Base-by-base conservation (phyloP, 1,140 invertebrate species). In the Caenorhabditis latens region DNA sequence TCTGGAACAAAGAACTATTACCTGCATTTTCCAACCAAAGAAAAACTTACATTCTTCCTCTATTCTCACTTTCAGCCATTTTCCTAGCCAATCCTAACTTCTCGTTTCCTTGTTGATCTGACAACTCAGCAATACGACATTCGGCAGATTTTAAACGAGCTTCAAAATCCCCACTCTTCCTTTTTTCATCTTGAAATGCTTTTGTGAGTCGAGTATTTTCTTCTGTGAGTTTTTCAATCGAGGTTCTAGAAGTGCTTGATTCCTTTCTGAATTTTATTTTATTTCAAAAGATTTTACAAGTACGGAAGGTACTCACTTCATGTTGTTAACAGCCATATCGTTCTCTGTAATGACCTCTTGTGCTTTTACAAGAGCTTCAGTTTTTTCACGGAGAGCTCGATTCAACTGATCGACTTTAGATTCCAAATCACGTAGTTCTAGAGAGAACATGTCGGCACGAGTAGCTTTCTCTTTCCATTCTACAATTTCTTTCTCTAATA, bases 41-140 rank as follows among this genome's bases (percentile, higher is more conserved):
- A 58, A 58, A 8, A 63, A 11, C 71, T 53, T 50, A 79, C 71
- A 79, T 50, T 43, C 71, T 79, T 32, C 71, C 71, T 50, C 71
- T 14, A 50, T 79, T 79, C n/a, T 79, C 71, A 50, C 71, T 79
- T 16, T 79, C 71, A 13, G 71, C 71, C 46, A 79, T 79, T 79
- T 79, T 79, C 24, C 71, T 40, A 24, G 71, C 71, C 13, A 79
- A 21, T 9, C 71, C 71, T 11, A 79, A 50, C n/a, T 79, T 79
- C 13, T 79, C 71, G 42, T 79, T 79, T 4, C 71, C 71, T 53
- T 79, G 71, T 43, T 79, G 71, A 50, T 79, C 71, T 48, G 71
- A 79, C 11, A 79, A n/a, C n/a, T 79, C 71, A 79, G 21, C 21
- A 14, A 79, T 53, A 4, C 46, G 16, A 21, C 46, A 79, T 50